A percentile compares a stretch with the other conserved stretches of the same genome.
These are phyloP conservation scores for Notarius lentiginosus DNA, from an alignment of 2,113 vertebrate species.

Conservation along the genomic window DNA sequence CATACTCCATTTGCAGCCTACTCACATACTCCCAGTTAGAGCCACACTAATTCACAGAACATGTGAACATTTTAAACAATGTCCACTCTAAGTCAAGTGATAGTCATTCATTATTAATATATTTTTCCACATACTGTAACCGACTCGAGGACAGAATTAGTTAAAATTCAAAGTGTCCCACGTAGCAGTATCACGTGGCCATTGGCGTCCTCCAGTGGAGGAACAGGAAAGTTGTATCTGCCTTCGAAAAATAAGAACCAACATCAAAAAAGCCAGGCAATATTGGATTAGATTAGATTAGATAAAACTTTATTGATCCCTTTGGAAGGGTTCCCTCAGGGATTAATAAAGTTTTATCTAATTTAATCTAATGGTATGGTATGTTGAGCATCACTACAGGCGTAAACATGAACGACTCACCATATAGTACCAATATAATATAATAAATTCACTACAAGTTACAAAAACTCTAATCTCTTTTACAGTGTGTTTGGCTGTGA, in stretches of 20 bases:
- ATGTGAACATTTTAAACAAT: not conserved
- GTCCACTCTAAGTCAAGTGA: not conserved
- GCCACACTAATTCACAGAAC: not conserved
- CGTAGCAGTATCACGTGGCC: not conserved
- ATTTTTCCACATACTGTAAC: not conserved
- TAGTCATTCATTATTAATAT: not conserved
- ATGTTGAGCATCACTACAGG: not conserved
- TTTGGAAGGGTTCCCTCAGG: too few relatives aligned
- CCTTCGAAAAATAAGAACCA: not conserved
- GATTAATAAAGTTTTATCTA: too few relatives aligned
- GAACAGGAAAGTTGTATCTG: not conserved
- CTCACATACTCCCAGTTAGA: not conserved
- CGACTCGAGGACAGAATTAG: not conserved
- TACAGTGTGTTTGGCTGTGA: not conserved
- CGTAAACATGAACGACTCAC: not conserved
- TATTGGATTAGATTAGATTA: not conserved
- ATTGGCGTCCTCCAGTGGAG: slow-evolving; percentile 15
- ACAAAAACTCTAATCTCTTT: too few relatives aligned
- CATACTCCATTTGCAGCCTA: not conserved
- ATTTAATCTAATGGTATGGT: not conserved
- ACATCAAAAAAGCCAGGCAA: not conserved
- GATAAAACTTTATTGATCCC: too few relatives aligned
- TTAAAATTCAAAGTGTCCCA: not conserved
- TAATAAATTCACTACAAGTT: not conserved
- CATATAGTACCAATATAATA: not conserved